A percentile compares a stretch with the other conserved stretches of the same genome.
Conservation (phyloP, 2,113 vertebrate genomes). For the Apistogramma diplotaenia region DNA sequence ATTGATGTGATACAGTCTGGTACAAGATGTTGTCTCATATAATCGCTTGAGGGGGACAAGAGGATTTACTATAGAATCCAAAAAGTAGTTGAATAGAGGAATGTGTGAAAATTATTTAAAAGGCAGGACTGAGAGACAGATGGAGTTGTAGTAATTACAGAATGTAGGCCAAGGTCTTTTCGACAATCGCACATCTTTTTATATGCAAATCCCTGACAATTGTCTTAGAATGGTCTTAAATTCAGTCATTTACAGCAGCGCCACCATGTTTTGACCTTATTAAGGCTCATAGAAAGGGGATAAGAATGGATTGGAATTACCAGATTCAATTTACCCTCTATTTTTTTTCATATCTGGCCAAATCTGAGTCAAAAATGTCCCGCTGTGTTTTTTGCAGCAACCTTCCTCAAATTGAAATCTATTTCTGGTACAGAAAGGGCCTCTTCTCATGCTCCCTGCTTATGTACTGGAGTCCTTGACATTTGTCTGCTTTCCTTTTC, state of each 20-base stretch:
- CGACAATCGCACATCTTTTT: constrained; percentile 43
- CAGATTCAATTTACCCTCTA: constrained; percentile 35
- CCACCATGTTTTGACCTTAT: constrained; percentile 51
- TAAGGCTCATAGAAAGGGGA: constrained; percentile 11
- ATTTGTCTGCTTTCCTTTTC: constrained; percentile 43
- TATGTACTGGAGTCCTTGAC: constrained; percentile 56
- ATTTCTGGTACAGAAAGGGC: constrained; percentile 34
- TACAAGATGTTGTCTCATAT: constrained; percentile 37
- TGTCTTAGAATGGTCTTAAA: constrained; percentile 49
- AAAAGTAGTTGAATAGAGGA: constrained; percentile 7
- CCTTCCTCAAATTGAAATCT: constrained; percentile 40
- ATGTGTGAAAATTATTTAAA: constrained; percentile 33
- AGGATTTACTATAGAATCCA: constrained; percentile 31
- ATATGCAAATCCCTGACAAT: constrained; percentile 55
- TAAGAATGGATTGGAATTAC: constrained; percentile 28
- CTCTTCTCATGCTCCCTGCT: background rate
- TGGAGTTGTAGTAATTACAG: constrained; percentile 53
- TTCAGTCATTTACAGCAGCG: constrained; percentile 32
- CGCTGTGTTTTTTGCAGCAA: constrained; percentile 11
- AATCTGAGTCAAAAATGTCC: background rate
- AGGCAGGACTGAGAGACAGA: constrained; percentile 39
- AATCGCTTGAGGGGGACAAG: constrained; percentile 18
- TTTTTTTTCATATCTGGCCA: background rate
- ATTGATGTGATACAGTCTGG: background rate
- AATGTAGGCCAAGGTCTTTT: constrained; percentile 60